Percentiles rank a stretch among this genome's conserved stretches.
These are phyloP conservation scores for Andrena flavipes DNA, from an alignment of 2,888 invertebrate genomes.

Conservation along the genomic window DNA sequence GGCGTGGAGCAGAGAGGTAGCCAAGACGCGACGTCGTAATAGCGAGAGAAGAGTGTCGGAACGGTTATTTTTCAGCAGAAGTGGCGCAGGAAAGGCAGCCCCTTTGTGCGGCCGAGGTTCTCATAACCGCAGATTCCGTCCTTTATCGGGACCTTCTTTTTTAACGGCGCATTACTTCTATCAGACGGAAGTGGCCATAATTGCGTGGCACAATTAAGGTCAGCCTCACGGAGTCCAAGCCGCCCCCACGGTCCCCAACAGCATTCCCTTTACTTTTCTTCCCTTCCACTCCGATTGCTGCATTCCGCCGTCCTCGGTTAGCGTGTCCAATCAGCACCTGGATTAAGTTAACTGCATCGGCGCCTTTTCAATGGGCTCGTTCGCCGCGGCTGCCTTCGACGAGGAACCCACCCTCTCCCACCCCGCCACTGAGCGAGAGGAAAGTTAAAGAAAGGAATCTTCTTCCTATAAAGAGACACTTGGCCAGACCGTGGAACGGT, in stretches of 20 bases:
- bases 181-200: slow-evolving; percentile 65
- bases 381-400: slow-evolving; percentile 54
- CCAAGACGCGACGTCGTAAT: slow-evolving; percentile 17
- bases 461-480: slow-evolving; percentile 61
- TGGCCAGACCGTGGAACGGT: slow-evolving; percentile 42
- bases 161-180: slow-evolving; percentile 55
- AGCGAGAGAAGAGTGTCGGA: slow-evolving; percentile 8
- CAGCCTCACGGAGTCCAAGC: slow-evolving; percentile 12
- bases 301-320: slow-evolving; percentile 33
- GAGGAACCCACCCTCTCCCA: slow-evolving; percentile 1
- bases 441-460: slow-evolving; percentile 52
- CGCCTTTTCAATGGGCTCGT: slow-evolving; percentile 65
- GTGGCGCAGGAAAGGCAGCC: not conserved
- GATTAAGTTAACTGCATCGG: slow-evolving; percentile 70
- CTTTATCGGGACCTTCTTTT: slow-evolving; percentile 54
- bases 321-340: slow-evolving; percentile 64
- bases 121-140: slow-evolving; percentile 61
- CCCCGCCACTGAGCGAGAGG: not conserved
- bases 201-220: slow-evolving; percentile 65
- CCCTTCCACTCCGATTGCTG: slow-evolving; percentile 28
- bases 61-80: slow-evolving; percentile 19
- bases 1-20: not conserved
- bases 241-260: not conserved
- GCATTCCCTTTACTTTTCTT: slow-evolving; percentile 30
- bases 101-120: slow-evolving; percentile 67